Evolutionary conservation across 1,140 invertebrate species (phyloP).

Genomic region (Elymnias hypermnestra): DNA sequence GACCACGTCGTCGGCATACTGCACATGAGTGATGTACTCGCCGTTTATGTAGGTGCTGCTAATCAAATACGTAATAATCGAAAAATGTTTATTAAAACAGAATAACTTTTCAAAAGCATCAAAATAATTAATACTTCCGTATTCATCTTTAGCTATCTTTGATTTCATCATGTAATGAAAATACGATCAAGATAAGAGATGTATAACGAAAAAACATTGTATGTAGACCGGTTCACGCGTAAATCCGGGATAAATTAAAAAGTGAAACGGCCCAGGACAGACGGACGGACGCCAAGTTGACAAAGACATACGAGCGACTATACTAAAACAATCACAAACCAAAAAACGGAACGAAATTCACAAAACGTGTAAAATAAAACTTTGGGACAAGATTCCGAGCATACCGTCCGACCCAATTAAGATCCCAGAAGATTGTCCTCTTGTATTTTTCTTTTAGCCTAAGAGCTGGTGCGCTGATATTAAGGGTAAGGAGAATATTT

Average conservation of each 20-base stretch:
- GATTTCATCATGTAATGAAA: too few species aligned
- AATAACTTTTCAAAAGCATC: too few species aligned
- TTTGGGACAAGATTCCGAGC: conserved; percentile 40
- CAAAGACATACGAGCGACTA: background rate
- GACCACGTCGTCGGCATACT: too few species aligned
- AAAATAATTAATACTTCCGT: too few species aligned
- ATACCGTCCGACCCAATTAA: conserved; percentile 57
- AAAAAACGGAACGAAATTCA: conserved; percentile 6
- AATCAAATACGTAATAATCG: too few species aligned
- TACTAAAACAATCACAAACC: conserved; percentile 5
- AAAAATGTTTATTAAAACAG: too few species aligned
- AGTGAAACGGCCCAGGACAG: conserved; percentile 5
- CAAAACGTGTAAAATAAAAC: conserved; percentile 28
- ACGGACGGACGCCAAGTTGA: conserved; percentile 3
- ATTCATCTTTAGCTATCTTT: too few species aligned
- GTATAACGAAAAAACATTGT: background rate
- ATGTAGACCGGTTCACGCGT: background rate
- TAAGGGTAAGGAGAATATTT: too few species aligned
- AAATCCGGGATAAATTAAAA: background rate
- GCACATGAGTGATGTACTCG: too few species aligned
- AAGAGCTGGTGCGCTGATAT: background rate
- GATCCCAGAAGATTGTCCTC: conserved; percentile 56
- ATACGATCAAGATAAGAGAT: too few species aligned
- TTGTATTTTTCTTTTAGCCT: conserved; percentile 21
- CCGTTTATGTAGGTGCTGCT: too few species aligned